A percentile compares a stretch with the other conserved stretches of the same genome.
These are phyloP conservation scores for Leptinotarsa lineolata DNA, from an alignment of 1,140 invertebrate species.

Conservation along the genomic window DNA sequence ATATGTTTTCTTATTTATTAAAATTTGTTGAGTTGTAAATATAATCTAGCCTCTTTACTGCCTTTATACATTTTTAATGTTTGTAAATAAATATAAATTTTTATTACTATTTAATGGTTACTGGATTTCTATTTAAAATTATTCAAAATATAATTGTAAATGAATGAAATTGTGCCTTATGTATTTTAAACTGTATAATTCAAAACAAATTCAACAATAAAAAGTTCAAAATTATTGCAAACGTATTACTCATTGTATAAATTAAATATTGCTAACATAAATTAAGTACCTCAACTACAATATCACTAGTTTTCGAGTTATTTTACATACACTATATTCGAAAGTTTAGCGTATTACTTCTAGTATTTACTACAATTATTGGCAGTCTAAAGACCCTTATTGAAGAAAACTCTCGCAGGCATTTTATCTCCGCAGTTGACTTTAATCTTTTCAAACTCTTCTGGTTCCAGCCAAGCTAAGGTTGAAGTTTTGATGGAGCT, in stretches of 20 bases:
- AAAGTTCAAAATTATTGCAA: conserved; percentile 6
- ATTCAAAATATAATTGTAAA: not conserved
- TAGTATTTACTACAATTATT: conserved; percentile 37
- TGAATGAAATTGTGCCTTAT: not conserved
- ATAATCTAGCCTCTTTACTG: conserved; percentile 1
- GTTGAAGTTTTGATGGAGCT: conserved; percentile 65
- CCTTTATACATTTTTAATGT: conserved; percentile 1
- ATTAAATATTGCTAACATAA: not conserved
- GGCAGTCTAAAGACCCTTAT: conserved; percentile 76
- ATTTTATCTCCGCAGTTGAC: conserved; percentile 66
- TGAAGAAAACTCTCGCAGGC: conserved; percentile 75
- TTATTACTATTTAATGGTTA: conserved; percentile 15
- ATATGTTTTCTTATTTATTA: not conserved
- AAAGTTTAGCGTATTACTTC: conserved; percentile 38
- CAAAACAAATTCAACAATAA: conserved; percentile 11
- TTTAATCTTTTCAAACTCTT: conserved; percentile 70
- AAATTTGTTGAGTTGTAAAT: not conserved
- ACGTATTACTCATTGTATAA: not conserved
- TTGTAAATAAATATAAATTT: conserved; percentile 9
- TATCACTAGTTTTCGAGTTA: not conserved
- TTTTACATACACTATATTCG: conserved; percentile 41
- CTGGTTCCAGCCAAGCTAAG: conserved; percentile 71
- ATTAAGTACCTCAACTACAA: not conserved
- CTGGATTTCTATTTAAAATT: not conserved
- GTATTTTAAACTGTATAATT: conserved; percentile 16